A percentile compares a stretch with the other conserved stretches of the same genome.
Conservation (phyloP, 2,113 vertebrate genomes). For the Oriolus oriolus region DNA sequence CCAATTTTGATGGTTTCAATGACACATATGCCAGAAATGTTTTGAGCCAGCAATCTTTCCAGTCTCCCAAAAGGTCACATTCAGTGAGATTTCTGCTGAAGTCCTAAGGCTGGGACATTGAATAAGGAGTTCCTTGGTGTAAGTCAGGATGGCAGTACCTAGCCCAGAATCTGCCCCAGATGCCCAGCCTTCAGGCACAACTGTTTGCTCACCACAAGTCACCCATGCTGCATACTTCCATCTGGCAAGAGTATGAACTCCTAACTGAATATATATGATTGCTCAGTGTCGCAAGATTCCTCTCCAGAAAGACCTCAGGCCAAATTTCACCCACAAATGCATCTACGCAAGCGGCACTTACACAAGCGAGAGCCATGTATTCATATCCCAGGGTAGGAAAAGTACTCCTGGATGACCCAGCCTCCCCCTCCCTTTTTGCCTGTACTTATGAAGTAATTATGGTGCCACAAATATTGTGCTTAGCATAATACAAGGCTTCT, state of each 20-base stretch:
- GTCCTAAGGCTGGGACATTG: background rate
- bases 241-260: background rate
- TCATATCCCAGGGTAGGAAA: slow-evolving; percentile 48
- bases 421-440: background rate
- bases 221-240: background rate
- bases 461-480: background rate
- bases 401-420: background rate
- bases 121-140: background rate
- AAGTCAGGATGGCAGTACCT: background rate
- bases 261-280: background rate
- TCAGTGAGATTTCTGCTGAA: background rate
- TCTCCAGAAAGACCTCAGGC: slow-evolving; percentile 25
- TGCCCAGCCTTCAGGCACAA: background rate
- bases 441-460: background rate
- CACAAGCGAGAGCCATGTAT: background rate
- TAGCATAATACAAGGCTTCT: background rate
- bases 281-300: slow-evolving; percentile 14
- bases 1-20: background rate
- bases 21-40: background rate
- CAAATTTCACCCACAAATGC: slow-evolving; percentile 38
- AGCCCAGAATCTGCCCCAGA: background rate
- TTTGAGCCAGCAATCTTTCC: background rate
- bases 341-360: background rate
- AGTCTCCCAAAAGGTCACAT: background rate
- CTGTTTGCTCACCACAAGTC: slow-evolving; percentile 1